phyloP scores from a whole-genome alignment of 2,888 invertebrate genomes.

The Polydrusus cervinus region DNA sequence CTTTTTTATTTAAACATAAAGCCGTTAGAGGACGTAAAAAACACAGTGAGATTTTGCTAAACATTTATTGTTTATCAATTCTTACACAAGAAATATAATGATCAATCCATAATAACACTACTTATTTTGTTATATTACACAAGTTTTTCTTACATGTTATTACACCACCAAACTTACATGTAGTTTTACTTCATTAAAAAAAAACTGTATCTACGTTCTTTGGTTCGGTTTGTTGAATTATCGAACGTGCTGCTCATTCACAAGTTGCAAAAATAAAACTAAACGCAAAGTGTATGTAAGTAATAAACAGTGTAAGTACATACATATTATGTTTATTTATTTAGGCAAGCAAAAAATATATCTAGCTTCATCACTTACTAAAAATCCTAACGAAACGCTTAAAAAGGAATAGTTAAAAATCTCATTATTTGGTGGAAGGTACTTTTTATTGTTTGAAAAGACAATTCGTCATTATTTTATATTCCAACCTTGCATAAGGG shows the following conservation, averaged over 20 bases:
- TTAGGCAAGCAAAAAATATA: too few relatives aligned
- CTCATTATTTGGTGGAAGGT: too few relatives aligned
- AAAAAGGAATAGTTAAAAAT: too few relatives aligned
- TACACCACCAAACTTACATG: constrained; percentile 29
- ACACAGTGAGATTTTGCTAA: neutral
- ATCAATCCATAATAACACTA: constrained; percentile 5
- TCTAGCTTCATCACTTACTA: too few relatives aligned
- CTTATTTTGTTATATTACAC: constrained; percentile 8
- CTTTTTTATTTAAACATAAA: neutral
- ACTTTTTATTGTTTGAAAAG: too few relatives aligned
- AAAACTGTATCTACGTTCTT: neutral
- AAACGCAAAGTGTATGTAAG: too few relatives aligned
- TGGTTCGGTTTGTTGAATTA: constrained; percentile 5
- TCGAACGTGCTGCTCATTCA: neutral
- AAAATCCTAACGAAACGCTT: too few relatives aligned
- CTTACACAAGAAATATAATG: neutral
- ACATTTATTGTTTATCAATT: constrained; percentile 3
- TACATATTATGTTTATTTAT: too few relatives aligned
- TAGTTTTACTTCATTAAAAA: constrained; percentile 11
- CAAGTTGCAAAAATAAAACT: too few relatives aligned
- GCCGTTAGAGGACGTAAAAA: neutral
- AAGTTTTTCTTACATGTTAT: constrained; percentile 15
- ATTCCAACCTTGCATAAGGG: too few relatives aligned
- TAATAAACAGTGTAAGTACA: too few relatives aligned
- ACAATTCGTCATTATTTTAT: too few relatives aligned